Evolutionary conservation across 1,140 invertebrate genomes (phyloP).

Genomic region (Drosophila dunni): DNA sequence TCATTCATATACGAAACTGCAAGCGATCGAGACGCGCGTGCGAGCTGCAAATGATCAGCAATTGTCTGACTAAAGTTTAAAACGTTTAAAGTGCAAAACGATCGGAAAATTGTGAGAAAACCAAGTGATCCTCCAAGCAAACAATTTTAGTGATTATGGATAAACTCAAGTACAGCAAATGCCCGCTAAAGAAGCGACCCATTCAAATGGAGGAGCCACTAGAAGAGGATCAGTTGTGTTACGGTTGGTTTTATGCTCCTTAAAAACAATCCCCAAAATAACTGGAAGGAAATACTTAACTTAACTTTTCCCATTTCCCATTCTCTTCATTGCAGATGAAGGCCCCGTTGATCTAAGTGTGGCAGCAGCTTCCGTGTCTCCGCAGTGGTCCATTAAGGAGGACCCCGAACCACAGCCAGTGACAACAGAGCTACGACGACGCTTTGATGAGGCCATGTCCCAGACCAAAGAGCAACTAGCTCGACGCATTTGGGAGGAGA

Average conservation of each 20-base stretch:
- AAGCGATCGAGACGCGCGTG: slow-evolving; percentile 68
- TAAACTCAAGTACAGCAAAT: slow-evolving; percentile 87
- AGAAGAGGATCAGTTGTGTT: slow-evolving; percentile 59
- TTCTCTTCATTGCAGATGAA: slow-evolving; percentile 54
- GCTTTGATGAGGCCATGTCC: slow-evolving; percentile 66
- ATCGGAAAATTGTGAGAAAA: slow-evolving; percentile 14
- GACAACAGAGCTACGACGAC: slow-evolving; percentile 56
- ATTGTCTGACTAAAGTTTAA: slow-evolving; percentile 37
- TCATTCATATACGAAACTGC: slow-evolving; percentile 76
- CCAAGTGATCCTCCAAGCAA: slow-evolving; percentile 15
- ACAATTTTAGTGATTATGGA: slow-evolving; percentile 59
- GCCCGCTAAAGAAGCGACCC: slow-evolving; percentile 95
- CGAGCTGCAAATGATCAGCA: slow-evolving; percentile 41
- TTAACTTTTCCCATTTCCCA: neutral
- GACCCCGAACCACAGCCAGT: slow-evolving; percentile 51
- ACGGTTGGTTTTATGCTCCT: slow-evolving; percentile 57
- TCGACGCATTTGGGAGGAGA: slow-evolving; percentile 80
- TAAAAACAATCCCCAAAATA: too few species aligned
- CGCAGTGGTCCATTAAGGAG: slow-evolving; percentile 46
- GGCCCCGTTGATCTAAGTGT: slow-evolving; percentile 79
- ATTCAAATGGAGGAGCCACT: slow-evolving; percentile 86
- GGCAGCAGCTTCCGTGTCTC: slow-evolving; percentile 62
- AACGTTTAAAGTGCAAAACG: slow-evolving; percentile 29
- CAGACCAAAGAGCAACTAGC: slow-evolving; percentile 78
- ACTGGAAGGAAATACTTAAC: neutral